phyloP scores from a whole-genome alignment of 2,113 vertebrate species.

The Nyctereutes procyonoides region DNA sequence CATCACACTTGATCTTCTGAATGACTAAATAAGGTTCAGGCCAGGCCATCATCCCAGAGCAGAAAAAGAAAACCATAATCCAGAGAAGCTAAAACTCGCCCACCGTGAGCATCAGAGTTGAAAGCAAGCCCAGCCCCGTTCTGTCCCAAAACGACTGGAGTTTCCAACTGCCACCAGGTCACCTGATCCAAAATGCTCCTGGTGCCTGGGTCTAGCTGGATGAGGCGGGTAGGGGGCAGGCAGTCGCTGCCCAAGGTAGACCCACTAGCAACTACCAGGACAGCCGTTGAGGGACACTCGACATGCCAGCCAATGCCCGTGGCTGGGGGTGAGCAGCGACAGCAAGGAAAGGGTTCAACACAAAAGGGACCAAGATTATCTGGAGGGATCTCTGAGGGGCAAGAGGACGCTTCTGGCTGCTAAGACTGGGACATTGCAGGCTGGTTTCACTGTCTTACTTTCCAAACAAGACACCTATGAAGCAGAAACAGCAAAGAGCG shows the following conservation, averaged over 20 bases:
- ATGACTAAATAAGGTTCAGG: neutral
- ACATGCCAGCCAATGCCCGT: neutral
- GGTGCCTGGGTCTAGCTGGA: neutral
- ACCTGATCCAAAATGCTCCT: neutral
- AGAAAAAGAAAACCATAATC: too few species aligned
- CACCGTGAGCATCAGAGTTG: too few species aligned
- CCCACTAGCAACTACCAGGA: neutral
- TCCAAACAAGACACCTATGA: neutral
- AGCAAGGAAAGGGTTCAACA: neutral
- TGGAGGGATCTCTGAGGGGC: neutral
- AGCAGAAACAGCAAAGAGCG: neutral
- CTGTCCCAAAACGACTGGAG: neutral
- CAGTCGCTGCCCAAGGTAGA: rapidly evolving
- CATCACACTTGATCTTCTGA: neutral
- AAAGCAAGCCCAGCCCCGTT: neutral
- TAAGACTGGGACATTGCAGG: neutral
- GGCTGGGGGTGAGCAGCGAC: rapidly evolving
- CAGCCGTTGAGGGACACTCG: neutral
- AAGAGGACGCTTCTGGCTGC: neutral
- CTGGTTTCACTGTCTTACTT: neutral
- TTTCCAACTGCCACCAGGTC: neutral
- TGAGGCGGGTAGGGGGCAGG: neutral
- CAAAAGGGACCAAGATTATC: neutral
- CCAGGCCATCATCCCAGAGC: neutral
- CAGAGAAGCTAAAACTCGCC: neutral